phyloP scores from a whole-genome alignment of 1,140 invertebrate species.

The Lasioglossum albipes region DNA sequence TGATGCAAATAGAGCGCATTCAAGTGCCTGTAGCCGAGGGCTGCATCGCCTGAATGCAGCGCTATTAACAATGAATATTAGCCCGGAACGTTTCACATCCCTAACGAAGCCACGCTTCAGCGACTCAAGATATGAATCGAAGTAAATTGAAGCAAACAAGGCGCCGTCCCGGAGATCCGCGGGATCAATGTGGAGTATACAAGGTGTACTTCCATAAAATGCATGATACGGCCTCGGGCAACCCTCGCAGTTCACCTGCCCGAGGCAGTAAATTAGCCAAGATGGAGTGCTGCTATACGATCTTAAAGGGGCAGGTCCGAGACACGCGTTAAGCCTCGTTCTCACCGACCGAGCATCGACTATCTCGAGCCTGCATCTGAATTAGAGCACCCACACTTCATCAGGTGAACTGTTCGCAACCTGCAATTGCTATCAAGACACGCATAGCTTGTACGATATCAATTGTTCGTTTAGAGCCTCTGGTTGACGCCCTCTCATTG shows the following conservation, averaged over 20 bases:
- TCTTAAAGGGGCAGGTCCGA: conserved; percentile 56
- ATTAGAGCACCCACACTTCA: not conserved
- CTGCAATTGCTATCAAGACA: not conserved
- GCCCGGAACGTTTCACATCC: too few relatives aligned
- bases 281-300: conserved; percentile 33
- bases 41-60: too few relatives aligned
- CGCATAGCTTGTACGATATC: too few relatives aligned
- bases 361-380: not conserved
- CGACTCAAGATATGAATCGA: not conserved
- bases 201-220: conserved; percentile 25
- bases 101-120: not conserved
- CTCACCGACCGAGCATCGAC: not conserved
- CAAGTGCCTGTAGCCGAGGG: too few relatives aligned
- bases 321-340: conserved; percentile 4
- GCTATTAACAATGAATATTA: too few relatives aligned
- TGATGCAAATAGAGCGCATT: too few relatives aligned
- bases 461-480: too few relatives aligned
- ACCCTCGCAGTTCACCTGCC: conserved; percentile 52
- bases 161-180: not conserved
- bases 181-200: conserved; percentile 16
- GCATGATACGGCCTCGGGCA: conserved; percentile 61
- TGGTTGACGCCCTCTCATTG: too few relatives aligned
- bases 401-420: not conserved
- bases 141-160: not conserved
- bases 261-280: conserved; percentile 56